phyloP scores from a whole-genome alignment of 1,140 invertebrate genomes.

The Zophobas atratus region DNA sequence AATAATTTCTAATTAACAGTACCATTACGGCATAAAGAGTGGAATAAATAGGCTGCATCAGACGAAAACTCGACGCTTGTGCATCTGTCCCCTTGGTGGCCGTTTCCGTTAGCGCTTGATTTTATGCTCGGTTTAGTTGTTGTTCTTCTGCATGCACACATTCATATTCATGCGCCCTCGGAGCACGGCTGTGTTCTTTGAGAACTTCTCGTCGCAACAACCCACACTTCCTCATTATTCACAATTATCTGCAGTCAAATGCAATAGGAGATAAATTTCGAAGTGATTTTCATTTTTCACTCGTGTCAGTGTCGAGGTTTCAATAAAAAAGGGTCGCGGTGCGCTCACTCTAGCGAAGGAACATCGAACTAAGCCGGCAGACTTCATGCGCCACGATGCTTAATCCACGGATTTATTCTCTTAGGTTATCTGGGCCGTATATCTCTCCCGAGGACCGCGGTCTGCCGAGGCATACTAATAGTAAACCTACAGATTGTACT shows the following conservation, averaged over 20 bases:
- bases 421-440: slow-evolving; percentile 67
- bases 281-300: slow-evolving; percentile 40
- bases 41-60: background rate
- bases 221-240: slow-evolving; percentile 51
- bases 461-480: slow-evolving; percentile 66
- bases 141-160: slow-evolving; percentile 51
- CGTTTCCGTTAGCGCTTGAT: slow-evolving; percentile 52
- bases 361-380: slow-evolving; percentile 51
- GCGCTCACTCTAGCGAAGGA: slow-evolving; percentile 28
- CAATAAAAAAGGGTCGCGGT: slow-evolving; percentile 38
- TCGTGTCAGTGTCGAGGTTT: slow-evolving; percentile 41
- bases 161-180: slow-evolving; percentile 58
- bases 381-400: slow-evolving; percentile 62
- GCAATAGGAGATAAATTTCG: slow-evolving; percentile 33
- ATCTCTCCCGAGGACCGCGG: slow-evolving; percentile 66
- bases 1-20: background rate
- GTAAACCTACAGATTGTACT: slow-evolving; percentile 67
- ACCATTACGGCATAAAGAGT: background rate
- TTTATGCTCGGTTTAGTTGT: slow-evolving; percentile 59
- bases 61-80: slow-evolving; percentile 16
- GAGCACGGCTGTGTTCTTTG: slow-evolving; percentile 50
- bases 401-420: slow-evolving; percentile 67
- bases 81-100: slow-evolving; percentile 20
- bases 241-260: slow-evolving; percentile 47
- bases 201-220: slow-evolving; percentile 48